Percentiles rank a stretch among this genome's conserved stretches.
phyloP scores from a whole-genome alignment of 2,113 vertebrate species.

The Gopherus evgoodei region DNA sequence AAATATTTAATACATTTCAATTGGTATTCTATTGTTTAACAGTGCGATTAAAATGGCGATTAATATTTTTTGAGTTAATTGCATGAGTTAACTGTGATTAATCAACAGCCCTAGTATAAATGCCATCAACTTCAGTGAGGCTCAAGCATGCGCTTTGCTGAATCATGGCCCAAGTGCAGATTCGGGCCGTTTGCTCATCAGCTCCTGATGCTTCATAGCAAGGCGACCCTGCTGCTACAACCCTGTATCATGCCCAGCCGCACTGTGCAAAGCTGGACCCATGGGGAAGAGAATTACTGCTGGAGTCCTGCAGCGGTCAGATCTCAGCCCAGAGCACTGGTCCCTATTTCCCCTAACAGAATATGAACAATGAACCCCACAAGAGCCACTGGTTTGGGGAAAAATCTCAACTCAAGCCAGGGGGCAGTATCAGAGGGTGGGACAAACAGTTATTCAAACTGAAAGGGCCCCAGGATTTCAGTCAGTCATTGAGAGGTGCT shows the following conservation, averaged over 20 bases:
- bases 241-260: not conserved
- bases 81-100: too few species aligned
- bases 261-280: not conserved
- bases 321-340: too few species aligned
- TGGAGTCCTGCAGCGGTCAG: not conserved
- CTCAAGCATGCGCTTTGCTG: not conserved
- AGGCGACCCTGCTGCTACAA: not conserved
- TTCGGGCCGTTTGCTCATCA: not conserved
- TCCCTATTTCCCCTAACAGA: not conserved
- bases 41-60: too few species aligned
- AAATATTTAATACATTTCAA: too few species aligned
- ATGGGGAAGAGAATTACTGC: not conserved
- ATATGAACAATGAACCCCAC: not conserved
- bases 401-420: not conserved
- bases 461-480: not conserved
- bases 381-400: not conserved
- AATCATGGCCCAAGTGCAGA: not conserved
- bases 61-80: too few species aligned
- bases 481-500: not conserved
- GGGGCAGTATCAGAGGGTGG: too few species aligned
- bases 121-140: not conserved
- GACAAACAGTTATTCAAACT: rapidly evolving
- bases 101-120: not conserved
- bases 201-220: not conserved
- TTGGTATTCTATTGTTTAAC: too few species aligned